Base-by-base conservation (phyloP, 37 sponge, comb jelly and placozoan species). In the Hexactinellida sp. region DNA sequence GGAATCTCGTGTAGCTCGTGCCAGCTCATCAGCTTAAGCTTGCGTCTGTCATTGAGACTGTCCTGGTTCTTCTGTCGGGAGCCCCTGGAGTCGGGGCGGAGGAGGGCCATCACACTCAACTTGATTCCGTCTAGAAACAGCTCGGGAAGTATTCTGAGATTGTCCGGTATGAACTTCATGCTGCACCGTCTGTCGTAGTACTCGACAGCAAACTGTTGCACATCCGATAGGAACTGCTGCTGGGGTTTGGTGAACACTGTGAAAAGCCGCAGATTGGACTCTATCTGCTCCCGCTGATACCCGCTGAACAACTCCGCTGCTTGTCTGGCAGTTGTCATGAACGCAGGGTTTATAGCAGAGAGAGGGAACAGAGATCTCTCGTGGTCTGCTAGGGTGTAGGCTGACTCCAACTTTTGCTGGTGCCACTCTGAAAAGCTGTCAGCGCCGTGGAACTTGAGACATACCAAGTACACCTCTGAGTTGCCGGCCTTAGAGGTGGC, bases 401-500 rank as follows among this genome's bases (percentile, higher is more conserved):
- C 85, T 0, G 34, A 36, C 47, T 39, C 89, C 55, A 93, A 63
- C 28, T 71, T 85, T 37, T 89, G 84, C 52, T 85, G 54, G 76
- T 88, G 89, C 24, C 83, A 54, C 19, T 54, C 55, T 32, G 89
- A 51, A 0, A 90, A 54, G 21, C 38, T 38, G 9, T 47, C 52
- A 0, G 55, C 37, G 35, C 92, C 92, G 35, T 87, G 87, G 91
- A 84, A 97, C 7, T 88, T 89, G 32, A 90, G 21, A 88, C 98
- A 97, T 32, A 97, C 85, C 0, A 91, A 28, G 86, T 97, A 97
- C 37, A 89, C 91, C 87, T 92, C 92, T 16, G 92, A 92, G 88
- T 97, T 93, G 9, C 90, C 93, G 0, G 92, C 86, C 89, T 94
- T 94, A 84, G 91, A 89, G 38, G 93, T 93, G n/a, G 86, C 89